phyloP scores from a whole-genome alignment of 2,797 vertebrate genomes.

The Rhinella marina region DNA sequence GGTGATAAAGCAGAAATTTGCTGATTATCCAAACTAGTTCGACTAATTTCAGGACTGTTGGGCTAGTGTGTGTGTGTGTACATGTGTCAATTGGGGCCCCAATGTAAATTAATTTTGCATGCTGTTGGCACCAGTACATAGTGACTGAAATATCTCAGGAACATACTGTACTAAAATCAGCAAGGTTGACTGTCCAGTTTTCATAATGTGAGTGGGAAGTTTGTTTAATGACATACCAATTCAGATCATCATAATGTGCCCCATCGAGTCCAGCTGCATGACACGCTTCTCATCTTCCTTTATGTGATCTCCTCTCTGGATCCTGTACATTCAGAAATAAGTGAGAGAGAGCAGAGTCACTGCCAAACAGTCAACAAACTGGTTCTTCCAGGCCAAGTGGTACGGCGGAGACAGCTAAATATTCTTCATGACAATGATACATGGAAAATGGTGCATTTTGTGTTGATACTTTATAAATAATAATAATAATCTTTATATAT shows the following conservation, averaged over 20 bases:
- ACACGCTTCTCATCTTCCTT: constrained; percentile 43
- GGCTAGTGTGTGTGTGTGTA: no score
- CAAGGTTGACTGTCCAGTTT: not conserved
- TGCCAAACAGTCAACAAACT: not conserved
- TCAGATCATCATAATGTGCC: constrained; percentile 69
- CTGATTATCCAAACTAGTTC: no score
- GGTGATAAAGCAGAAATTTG: no score
- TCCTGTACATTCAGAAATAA: constrained; percentile 9
- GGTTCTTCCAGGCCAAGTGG: constrained; percentile 64
- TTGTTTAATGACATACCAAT: constrained; percentile 68
- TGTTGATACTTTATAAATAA: not conserved
- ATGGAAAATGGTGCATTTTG: constrained; percentile 71
- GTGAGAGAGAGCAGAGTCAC: not conserved
- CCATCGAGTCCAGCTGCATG: constrained; percentile 65
- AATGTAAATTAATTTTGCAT: not conserved
- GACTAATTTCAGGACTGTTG: no score
- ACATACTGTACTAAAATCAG: not conserved
- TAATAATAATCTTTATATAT: no score
- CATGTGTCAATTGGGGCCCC: no score
- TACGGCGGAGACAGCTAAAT: constrained; percentile 58
- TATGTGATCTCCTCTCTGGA: constrained; percentile 13
- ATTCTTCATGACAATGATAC: constrained; percentile 71
- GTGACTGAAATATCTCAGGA: not conserved
- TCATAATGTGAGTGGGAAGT: constrained; percentile 68
- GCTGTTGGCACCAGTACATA: not conserved